These are phyloP conservation scores for Trissolcus brochymenae DNA, from an alignment of 2,888 invertebrate genomes.

Conservation along the genomic window DNA sequence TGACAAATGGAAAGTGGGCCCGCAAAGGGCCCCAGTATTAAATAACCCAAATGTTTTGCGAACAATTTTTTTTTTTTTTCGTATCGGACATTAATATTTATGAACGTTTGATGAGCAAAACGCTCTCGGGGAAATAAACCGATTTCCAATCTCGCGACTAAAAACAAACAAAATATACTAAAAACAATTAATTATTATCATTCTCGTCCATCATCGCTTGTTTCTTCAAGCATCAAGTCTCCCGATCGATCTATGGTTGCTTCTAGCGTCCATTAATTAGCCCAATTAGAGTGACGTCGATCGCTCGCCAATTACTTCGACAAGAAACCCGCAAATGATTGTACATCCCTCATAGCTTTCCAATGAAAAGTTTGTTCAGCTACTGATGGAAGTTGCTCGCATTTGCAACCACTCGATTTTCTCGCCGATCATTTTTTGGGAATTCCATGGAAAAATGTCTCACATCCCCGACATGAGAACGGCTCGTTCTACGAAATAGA, in stretches of 20 bases:
- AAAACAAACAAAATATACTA: slow-evolving; percentile 33
- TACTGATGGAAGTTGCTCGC: background rate
- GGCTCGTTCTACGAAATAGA: slow-evolving; percentile 45
- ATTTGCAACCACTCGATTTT: slow-evolving; percentile 17
- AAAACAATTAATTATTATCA: slow-evolving; percentile 42
- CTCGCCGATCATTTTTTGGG: slow-evolving; percentile 12
- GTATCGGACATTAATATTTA: slow-evolving; percentile 53
- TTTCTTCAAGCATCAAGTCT: slow-evolving; percentile 29
- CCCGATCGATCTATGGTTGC: slow-evolving; percentile 47
- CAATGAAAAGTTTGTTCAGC: background rate
- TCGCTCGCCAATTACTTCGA: slow-evolving; percentile 60
- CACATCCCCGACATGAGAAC: slow-evolving; percentile 29
- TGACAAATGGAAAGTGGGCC: slow-evolving; percentile 46
- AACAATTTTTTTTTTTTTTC: slow-evolving; percentile 50
- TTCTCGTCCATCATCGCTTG: slow-evolving; percentile 30
- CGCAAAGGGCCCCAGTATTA: slow-evolving; percentile 27
- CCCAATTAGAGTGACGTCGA: slow-evolving; percentile 61
- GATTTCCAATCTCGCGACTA: slow-evolving; percentile 25
- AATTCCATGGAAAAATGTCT: slow-evolving; percentile 37
- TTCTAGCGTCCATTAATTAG: slow-evolving; percentile 59
- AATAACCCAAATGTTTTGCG: slow-evolving; percentile 41
- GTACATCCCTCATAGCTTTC: slow-evolving; percentile 35
- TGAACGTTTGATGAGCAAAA: slow-evolving; percentile 31
- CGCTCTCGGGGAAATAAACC: slow-evolving; percentile 10
- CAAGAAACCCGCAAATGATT: slow-evolving; percentile 40